Evolutionary conservation across 2,888 invertebrate species (phyloP).

Genomic region (Ernsta delagoae): DNA sequence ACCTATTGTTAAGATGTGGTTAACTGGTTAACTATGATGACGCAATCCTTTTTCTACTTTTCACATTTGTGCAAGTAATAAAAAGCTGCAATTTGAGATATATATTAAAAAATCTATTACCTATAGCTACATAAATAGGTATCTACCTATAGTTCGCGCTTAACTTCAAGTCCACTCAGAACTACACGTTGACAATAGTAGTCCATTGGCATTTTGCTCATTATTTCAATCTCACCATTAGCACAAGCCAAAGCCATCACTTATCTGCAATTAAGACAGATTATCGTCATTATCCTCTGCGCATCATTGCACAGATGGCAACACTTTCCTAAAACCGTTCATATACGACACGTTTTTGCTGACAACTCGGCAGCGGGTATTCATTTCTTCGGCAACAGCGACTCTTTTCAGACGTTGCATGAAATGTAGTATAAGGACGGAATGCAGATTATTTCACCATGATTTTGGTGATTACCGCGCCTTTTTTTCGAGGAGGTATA

Average conservation of each 20-base stretch:
- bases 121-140: no score
- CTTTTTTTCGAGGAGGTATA: no score
- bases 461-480: no score
- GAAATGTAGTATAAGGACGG: constrained; percentile 18
- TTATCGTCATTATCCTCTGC: constrained; percentile 34
- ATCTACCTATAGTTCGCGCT: no score
- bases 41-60: no score
- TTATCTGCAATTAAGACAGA: constrained; percentile 35
- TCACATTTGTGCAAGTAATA: no score
- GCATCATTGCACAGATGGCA: constrained; percentile 34
- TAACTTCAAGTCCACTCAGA: no score
- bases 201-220: background rate
- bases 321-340: constrained; percentile 33
- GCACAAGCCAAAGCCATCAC: constrained; percentile 8
- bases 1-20: no score
- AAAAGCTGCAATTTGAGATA: no score
- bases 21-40: no score
- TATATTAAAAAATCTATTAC: no score
- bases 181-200: no score
- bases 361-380: constrained; percentile 29
- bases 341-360: constrained; percentile 32
- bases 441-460: background rate
- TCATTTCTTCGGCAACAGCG: constrained; percentile 29
- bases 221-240: constrained; percentile 12
- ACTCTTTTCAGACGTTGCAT: constrained; percentile 27